These are phyloP conservation scores for Gasteruption jaculator DNA, from an alignment of 2,888 invertebrate genomes.

Conservation along the genomic window DNA sequence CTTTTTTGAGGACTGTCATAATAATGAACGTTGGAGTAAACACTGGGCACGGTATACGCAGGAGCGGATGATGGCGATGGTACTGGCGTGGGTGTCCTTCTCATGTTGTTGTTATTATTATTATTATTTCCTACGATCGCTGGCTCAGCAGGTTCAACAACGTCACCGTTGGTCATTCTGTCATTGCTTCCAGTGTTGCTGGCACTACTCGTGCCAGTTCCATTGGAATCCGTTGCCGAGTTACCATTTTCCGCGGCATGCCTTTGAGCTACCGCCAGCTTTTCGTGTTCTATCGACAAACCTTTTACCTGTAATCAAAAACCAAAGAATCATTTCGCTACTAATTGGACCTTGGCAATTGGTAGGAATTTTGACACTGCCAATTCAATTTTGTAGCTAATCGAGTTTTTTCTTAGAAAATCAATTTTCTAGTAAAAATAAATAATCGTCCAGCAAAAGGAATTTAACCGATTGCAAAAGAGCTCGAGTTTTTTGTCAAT, in stretches of 20 bases:
- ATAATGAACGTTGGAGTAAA: constrained; percentile 41
- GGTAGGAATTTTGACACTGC: neutral
- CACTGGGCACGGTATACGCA: constrained; percentile 41
- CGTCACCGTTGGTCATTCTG: constrained; percentile 51
- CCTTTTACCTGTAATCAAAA: constrained; percentile 63
- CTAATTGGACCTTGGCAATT: neutral
- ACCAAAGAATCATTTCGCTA: constrained; percentile 23
- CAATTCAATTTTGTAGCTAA: no score
- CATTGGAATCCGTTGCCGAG: constrained; percentile 40
- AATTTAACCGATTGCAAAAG: no score
- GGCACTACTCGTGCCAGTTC: constrained; percentile 46
- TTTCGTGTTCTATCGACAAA: constrained; percentile 71
- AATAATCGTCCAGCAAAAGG: no score
- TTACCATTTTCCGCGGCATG: constrained; percentile 48
- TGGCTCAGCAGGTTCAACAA: constrained; percentile 37
- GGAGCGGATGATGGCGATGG: constrained; percentile 43
- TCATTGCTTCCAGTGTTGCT: constrained; percentile 25
- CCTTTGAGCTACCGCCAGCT: constrained; percentile 60
- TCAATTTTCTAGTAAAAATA: no score
- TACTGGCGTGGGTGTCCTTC: constrained; percentile 42
- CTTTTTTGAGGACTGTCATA: constrained; percentile 48
- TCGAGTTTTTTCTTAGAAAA: no score
- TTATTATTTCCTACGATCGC: constrained; percentile 17
- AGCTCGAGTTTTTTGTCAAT: no score
- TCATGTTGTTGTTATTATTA: constrained; percentile 36